A percentile compares a stretch with the other conserved stretches of the same genome.
These are phyloP conservation scores for Neogale vison DNA, from an alignment of 2,113 vertebrate species.

Conservation along the genomic window DNA sequence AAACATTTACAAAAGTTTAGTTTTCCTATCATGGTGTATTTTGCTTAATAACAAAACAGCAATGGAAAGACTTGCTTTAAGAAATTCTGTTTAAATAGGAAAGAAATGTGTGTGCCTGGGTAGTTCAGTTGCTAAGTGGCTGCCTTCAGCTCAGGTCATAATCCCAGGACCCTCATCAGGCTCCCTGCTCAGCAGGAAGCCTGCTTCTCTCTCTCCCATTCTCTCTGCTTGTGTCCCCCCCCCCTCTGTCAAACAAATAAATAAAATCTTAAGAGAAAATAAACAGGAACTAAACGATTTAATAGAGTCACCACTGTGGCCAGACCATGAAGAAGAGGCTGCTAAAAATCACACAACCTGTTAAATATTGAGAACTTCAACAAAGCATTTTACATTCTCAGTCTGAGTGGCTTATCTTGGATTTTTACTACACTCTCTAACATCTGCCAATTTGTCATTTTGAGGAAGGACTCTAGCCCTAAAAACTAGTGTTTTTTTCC, in stretches of 20 bases:
- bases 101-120: background rate
- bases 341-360: background rate
- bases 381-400: background rate
- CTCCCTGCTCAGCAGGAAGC: no score
- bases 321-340: background rate
- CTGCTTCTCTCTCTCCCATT: no score
- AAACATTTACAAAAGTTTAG: background rate
- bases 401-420: background rate
- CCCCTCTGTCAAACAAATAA: no score
- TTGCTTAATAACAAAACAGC: background rate
- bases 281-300: background rate
- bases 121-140: no score
- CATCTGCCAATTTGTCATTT: background rate
- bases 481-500: background rate
- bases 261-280: background rate
- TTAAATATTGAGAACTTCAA: background rate
- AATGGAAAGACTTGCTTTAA: background rate
- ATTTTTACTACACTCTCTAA: background rate
- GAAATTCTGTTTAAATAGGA: background rate
- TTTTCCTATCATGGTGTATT: background rate
- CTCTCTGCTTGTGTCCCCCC: no score
- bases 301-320: background rate
- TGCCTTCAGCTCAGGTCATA: no score
- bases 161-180: no score
- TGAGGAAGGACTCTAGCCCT: background rate